Conservation (phyloP, 2,113 vertebrate species). For the Brachyistius frenatus region DNA sequence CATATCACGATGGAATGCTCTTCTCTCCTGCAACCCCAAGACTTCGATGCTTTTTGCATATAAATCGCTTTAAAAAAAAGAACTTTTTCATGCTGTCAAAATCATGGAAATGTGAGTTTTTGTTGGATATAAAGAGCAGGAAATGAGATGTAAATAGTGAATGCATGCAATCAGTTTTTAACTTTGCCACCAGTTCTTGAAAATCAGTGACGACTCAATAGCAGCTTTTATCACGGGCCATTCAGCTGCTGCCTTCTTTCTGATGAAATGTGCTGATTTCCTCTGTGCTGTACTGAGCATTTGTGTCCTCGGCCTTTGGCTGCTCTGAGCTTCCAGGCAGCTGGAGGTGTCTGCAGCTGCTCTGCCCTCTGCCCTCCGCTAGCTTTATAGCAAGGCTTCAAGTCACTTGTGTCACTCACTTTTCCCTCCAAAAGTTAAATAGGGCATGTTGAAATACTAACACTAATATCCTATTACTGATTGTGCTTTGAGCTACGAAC, state of each 20-base stretch:
- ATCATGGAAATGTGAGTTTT: constrained; percentile 55
- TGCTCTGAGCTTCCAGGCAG: constrained; percentile 63
- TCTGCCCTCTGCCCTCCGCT: constrained; percentile 68
- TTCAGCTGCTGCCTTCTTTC: constrained; percentile 71
- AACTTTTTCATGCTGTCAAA: constrained; percentile 33
- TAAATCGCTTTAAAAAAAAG: constrained; percentile 43
- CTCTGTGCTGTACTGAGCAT: constrained; percentile 43
- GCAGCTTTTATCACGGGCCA: constrained; percentile 72
- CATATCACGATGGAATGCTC: not conserved
- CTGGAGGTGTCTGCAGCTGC: constrained; percentile 72
- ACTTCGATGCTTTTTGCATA: constrained; percentile 37
- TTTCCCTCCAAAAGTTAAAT: constrained; percentile 32
- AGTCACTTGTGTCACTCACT: constrained; percentile 41
- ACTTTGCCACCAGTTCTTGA: constrained; percentile 61
- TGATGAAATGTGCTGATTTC: constrained; percentile 76
- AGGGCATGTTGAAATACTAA: constrained; percentile 27
- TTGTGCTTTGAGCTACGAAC: constrained; percentile 41
- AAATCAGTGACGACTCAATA: constrained; percentile 71
- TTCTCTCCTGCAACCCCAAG: constrained; percentile 1
- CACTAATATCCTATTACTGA: constrained; percentile 34
- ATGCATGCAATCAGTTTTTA: constrained; percentile 77
- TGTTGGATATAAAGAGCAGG: constrained; percentile 66
- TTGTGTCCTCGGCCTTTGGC: constrained; percentile 60
- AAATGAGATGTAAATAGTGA: constrained; percentile 76
- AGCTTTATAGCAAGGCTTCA: constrained; percentile 31